Base-by-base conservation (phyloP, 2,888 invertebrate genomes). In the Morpho achilles region DNA sequence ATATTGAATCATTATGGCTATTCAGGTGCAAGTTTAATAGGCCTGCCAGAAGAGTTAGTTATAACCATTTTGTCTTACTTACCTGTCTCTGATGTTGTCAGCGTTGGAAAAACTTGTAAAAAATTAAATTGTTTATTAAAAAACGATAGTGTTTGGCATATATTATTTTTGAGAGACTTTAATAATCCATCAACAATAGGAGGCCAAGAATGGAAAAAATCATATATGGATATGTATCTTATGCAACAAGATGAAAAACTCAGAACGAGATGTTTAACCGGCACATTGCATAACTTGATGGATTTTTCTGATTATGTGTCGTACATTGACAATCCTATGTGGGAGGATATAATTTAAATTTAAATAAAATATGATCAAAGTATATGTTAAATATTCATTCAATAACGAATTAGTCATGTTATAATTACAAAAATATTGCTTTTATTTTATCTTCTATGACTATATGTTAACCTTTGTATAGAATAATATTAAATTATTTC, bases 1-100 rank as follows among this genome's bases (percentile, higher is more conserved):
- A 87, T 93, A 66, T 74, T 93, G 16, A 83, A 74, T 56, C 69
- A 77, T 57, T 75, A 87, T 68, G 92, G 82, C 10, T 92, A 80
- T 71, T 75, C 83, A 6, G 87, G 85, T 77, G 87, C 88, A 41
- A 89, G 89, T 71, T 78, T 91, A 61, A 68, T 79, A 44, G 91
- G 90, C 4, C 63, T 91, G 16, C 91, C 91, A 9, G 85, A 85
- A 67, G 91, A 91, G 69, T 68, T 91, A 22, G 63, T 87, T 32
- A 69, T 69, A 39, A 82, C 80, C 58, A 79, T 91, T 16, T 67
- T 86, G 62, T 62, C 80, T 10, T 65, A 75, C 50, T 67, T 89
- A 39, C 70, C 79, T 22, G 64, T 84, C 40, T 53, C 41, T 23
- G 82, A 82, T 67, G 67, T 87, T 40, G 62, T 82, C n/a, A 81